phyloP scores from a whole-genome alignment of 2,797 vertebrate species.

The Leuciscus waleckii region DNA sequence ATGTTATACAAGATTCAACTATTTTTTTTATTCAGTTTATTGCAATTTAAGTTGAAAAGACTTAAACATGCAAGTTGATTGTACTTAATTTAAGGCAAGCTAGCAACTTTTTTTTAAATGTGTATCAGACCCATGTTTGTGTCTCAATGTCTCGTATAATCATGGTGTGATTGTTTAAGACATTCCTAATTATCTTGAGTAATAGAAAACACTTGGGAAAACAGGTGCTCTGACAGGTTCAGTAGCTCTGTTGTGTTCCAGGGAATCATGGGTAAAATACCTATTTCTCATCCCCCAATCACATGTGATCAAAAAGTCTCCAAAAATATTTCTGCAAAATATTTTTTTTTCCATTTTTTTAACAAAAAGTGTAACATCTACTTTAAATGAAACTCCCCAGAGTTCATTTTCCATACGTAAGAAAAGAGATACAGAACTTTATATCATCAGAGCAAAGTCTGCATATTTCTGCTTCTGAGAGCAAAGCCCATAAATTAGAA shows the following conservation, averaged over 20 bases:
- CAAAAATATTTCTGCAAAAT: too few relatives aligned
- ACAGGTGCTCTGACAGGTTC: background rate
- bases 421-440: background rate
- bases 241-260: background rate
- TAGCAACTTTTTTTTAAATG: too few relatives aligned
- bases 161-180: background rate
- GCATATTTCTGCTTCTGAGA: constrained; percentile 17
- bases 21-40: too few relatives aligned
- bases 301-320: background rate
- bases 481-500: background rate
- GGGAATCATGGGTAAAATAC: background rate
- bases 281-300: background rate
- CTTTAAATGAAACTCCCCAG: constrained; percentile 11
- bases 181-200: background rate
- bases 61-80: too few relatives aligned
- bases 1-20: too few relatives aligned
- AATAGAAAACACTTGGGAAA: background rate
- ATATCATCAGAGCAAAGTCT: constrained; percentile 4
- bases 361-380: background rate
- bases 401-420: background rate
- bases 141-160: background rate
- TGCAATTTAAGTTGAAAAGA: too few relatives aligned
- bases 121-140: background rate
- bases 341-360: background rate
- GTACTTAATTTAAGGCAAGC: too few relatives aligned